phyloP scores from a whole-genome alignment of 2,888 invertebrate genomes.

The Nasonovia ribisnigri region DNA sequence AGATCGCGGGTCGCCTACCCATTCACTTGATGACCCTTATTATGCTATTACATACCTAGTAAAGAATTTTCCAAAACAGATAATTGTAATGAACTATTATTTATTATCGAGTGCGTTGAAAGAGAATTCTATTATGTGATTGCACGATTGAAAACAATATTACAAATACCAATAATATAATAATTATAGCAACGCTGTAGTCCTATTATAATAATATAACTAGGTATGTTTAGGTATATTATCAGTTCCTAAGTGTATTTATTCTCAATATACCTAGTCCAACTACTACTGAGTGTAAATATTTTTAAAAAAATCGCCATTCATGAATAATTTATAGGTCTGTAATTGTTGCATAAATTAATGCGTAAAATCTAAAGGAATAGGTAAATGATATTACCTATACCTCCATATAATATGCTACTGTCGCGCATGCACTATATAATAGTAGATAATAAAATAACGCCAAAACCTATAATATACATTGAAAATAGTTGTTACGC shows the following conservation, averaged over 20 bases:
- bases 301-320: background rate
- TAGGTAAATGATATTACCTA: too few species aligned
- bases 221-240: too few species aligned
- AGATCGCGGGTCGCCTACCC: background rate
- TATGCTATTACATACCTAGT: background rate
- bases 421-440: background rate
- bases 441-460: background rate
- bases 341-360: background rate
- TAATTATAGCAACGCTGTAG: background rate
- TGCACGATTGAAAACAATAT: background rate
- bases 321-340: background rate
- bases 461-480: background rate
- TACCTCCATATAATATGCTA: background rate
- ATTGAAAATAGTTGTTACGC: background rate
- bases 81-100: background rate
- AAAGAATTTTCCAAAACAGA: background rate
- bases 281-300: background rate
- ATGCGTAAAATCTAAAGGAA: background rate
- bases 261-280: background rate
- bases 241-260: background rate
- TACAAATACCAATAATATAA: background rate
- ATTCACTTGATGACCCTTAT: background rate
- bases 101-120: background rate
- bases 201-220: background rate
- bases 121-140: background rate